Base-by-base conservation (phyloP, 2,888 invertebrate genomes). In the Himalopsyche anomala region DNA sequence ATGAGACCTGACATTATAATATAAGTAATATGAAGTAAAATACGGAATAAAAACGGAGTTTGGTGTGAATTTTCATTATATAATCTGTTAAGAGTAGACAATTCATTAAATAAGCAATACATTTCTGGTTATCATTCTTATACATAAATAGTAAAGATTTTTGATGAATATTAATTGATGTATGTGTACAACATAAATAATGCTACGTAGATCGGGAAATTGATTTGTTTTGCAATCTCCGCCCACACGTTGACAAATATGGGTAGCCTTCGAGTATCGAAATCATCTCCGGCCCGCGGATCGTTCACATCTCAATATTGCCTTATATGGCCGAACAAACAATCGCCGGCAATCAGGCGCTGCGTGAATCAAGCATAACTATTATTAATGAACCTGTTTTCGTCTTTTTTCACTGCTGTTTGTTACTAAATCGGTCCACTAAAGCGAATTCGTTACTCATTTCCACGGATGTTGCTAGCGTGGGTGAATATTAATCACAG, bases 231-330 rank as follows among this genome's bases (percentile, higher is more conserved):
- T 74, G 74, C 74, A 74, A 74, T 74, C 74, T 1, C 38, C 74
- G 74, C 74, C 74, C 74, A 74, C 74, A 19, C 74, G 74, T 74
- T 74, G 74, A 74, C 74, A 74, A 74, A 74, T 74, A 74, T 36
- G 74, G 28, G 74, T 38, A 74, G 74, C 74, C 74, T 45, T 74
- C 74, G 36, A 38, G 38, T 38, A 38, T 74, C 74, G 74, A 74
- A 74, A 74, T 74, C 74, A 74, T 74, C 74, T 74, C 36, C 74
- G 74, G 12, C 74, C 36, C 28, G 15, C 74, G 74, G 28, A 28
- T 74, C 74, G 36, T 36, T 74, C 28, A 36, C 74, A 38, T 74
- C 74, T 74, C 74, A 74, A 74, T 74, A 74, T 74, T 74, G 38
- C 74, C 74, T 36, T 74, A 74, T 74, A 74, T 74, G 74, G 74